phyloP scores from a whole-genome alignment of 2,797 vertebrate species.

The Oceanodroma leucorhoa region DNA sequence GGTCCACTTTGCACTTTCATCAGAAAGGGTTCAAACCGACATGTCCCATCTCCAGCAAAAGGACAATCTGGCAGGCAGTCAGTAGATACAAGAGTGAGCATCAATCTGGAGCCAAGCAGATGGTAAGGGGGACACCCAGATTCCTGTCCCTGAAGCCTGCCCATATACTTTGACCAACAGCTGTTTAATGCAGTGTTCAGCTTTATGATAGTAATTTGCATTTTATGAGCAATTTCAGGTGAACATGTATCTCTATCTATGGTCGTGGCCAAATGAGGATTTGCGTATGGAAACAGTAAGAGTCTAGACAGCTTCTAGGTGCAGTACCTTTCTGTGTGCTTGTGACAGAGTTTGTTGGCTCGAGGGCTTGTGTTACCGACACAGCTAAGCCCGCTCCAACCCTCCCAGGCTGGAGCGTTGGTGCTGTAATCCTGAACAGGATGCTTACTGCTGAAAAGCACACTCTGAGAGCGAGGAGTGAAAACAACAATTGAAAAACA shows the following conservation, averaged over 20 bases:
- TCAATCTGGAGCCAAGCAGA: not conserved
- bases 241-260: not conserved
- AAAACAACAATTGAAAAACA: constrained; percentile 64
- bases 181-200: not conserved
- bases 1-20: not conserved
- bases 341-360: constrained; percentile 4
- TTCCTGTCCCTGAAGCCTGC: not conserved
- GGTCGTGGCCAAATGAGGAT: not conserved
- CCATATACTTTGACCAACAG: not conserved
- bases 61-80: not conserved
- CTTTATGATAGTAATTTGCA: not conserved
- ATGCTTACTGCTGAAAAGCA: constrained; percentile 42
- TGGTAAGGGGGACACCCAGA: not conserved
- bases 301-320: not conserved
- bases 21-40: not conserved
- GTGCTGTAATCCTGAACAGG: constrained; percentile 30
- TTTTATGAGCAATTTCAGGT: not conserved
- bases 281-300: constrained; percentile 6
- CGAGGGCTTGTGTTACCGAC: not conserved
- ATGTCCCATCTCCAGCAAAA: not conserved
- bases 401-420: not conserved
- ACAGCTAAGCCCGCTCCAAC: not conserved
- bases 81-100: not conserved
- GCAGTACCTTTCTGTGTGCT: not conserved
- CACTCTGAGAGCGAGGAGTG: not conserved